Evolutionary conservation across 2,888 invertebrate genomes (phyloP).

Genomic region (Brachycybe producta): DNA sequence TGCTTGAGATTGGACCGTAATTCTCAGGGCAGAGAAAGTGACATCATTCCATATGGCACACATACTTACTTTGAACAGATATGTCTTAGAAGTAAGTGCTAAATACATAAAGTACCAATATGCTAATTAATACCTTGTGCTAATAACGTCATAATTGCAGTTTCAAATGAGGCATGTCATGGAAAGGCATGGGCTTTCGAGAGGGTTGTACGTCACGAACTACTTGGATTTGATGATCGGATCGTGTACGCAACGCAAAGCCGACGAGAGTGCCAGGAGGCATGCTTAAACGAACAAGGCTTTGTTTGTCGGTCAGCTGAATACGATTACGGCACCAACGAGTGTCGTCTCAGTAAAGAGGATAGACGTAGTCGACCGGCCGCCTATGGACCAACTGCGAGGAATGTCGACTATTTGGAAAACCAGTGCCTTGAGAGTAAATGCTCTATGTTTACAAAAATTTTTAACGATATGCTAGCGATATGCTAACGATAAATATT

Average conservation of each 20-base stretch:
- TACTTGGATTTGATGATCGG: constrained; percentile 53
- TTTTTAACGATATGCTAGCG: neutral
- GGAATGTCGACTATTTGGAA: constrained; percentile 40
- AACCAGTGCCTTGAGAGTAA: constrained; percentile 42
- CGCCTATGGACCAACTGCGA: constrained; percentile 25
- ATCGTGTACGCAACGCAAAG: constrained; percentile 48
- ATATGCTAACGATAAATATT: neutral
- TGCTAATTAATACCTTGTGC: neutral
- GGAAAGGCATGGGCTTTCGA: constrained; percentile 60
- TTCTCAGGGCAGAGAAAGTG: constrained; percentile 30
- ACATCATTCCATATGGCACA: constrained; percentile 33
- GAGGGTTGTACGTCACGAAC: constrained; percentile 56
- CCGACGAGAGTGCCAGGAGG: constrained; percentile 53
- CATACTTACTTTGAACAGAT: constrained; percentile 38
- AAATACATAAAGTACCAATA: constrained; percentile 22
- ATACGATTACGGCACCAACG: constrained; percentile 35
- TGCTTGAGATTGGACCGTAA: constrained; percentile 38
- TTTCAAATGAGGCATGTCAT: constrained; percentile 14
- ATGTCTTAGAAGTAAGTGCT: constrained; percentile 33
- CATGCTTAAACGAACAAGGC: constrained; percentile 41
- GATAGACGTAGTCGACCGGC: constrained; percentile 57
- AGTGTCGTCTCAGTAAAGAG: constrained; percentile 55
- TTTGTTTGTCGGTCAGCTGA: constrained; percentile 46
- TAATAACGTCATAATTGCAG: neutral
- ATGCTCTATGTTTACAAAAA: constrained; percentile 12